Evolutionary conservation across 2,797 vertebrate genomes (phyloP), one percentile per base, ranked within the genome.

Genomic region (Nannoperca australis): DNA sequence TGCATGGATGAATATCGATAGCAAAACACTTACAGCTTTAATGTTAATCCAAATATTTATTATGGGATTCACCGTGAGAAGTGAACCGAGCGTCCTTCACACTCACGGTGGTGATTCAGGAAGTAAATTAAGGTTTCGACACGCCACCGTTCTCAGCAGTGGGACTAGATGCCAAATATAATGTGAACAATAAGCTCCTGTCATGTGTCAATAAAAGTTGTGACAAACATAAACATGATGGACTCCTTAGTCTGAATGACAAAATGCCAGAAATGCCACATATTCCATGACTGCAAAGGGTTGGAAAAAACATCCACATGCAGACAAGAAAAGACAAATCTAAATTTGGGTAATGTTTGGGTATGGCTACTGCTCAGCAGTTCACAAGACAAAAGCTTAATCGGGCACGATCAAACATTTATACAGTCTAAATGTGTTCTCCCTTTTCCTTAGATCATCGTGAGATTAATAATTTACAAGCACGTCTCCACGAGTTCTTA

Each of bases 371-470:
- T 38, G 10, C 36, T 65, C n/a, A 10, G 36, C 0, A 53, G 55
- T 71, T 55, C 63, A 68, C 15, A 40, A 53, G 47, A 72, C 30
- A 60, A 56, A 42, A 55, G 50, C 62, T 71, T 68, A 71, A 78
- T 71, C 2, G 44, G 42, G 15, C 18, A 49, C 20, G 36, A 63
- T 60, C 36, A 75, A 76, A 69, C 63, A 68, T 65, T 11, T 3
- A 78, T 34, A 47, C 7, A 20, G 38, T 32, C 3, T 53, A 79
- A 79, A 79, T 45, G 1, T 32, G 27, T 60, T 64, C 50, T 62
- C 17, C 24, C 0, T 27, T 65, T 75, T 56, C 24, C 62, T 55
- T 55, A 32, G 34, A 32, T 56, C 61, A 38, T 55, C 22, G 27
- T 12, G 4, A 50, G 79, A 44, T 70, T 5, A 58, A 45, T 68